These are phyloP conservation scores for Mionectes macconnelli DNA, from an alignment of 2,113 vertebrate species.

Conservation along the genomic window DNA sequence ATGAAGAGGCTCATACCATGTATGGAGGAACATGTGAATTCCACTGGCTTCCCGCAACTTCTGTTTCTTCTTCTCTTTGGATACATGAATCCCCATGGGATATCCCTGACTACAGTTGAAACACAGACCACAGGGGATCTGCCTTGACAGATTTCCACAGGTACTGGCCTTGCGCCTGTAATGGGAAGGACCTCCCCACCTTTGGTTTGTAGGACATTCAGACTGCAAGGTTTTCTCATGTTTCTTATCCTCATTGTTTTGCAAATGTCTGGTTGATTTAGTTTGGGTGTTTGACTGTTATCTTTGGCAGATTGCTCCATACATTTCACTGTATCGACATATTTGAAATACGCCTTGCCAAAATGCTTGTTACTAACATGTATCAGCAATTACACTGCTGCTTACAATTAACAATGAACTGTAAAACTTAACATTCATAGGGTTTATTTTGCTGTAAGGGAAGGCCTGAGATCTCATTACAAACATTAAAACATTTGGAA, in stretches of 20 bases:
- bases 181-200: fast-evolving
- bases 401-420: neutral
- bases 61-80: neutral
- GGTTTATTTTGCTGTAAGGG: neutral
- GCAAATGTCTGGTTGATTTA: neutral
- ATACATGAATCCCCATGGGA: neutral
- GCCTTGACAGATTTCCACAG: neutral
- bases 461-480: neutral
- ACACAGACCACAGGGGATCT: neutral
- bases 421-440: neutral
- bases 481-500: neutral
- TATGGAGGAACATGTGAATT: neutral
- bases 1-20: neutral
- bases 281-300: neutral
- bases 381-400: neutral
- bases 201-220: neutral
- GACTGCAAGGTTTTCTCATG: neutral
- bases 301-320: neutral
- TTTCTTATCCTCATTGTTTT: neutral
- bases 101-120: neutral
- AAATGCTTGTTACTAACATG: neutral
- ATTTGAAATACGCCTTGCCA: neutral
- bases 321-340: neutral
- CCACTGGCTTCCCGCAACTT: neutral
- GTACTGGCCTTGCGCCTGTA: neutral